A percentile compares a stretch with the other conserved stretches of the same genome.
These are phyloP conservation scores for Aethes cnicana DNA, from an alignment of 2,888 invertebrate genomes.

Conservation along the genomic window DNA sequence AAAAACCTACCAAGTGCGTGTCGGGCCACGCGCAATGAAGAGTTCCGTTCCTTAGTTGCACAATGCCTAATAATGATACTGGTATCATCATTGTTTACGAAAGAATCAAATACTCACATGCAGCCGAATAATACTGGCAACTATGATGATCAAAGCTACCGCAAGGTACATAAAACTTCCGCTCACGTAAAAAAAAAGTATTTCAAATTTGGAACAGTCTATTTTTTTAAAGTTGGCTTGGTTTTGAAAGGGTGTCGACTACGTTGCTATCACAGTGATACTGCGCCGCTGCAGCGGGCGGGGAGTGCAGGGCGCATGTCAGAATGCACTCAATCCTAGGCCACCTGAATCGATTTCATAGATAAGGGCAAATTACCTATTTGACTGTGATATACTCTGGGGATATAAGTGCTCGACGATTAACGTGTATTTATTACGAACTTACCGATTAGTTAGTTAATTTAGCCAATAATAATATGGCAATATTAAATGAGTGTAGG, in stretches of 20 bases:
- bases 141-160: conserved; percentile 20
- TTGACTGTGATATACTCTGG: too few relatives aligned
- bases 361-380: conserved; percentile 1
- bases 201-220: not conserved
- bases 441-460: too few relatives aligned
- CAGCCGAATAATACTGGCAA: conserved; percentile 17
- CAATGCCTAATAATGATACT: too few relatives aligned
- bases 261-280: conserved; percentile 24
- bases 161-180: conserved; percentile 13
- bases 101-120: conserved; percentile 1
- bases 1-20: too few relatives aligned
- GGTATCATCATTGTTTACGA: not conserved
- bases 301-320: conserved; percentile 35
- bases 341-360: conserved; percentile 30
- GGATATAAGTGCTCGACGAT: too few relatives aligned
- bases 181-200: not conserved
- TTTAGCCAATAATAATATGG: too few relatives aligned
- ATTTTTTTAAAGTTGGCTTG: too few relatives aligned
- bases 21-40: too few relatives aligned
- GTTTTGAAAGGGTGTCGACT: too few relatives aligned
- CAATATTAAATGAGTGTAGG: too few relatives aligned
- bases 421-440: too few relatives aligned
- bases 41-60: too few relatives aligned
- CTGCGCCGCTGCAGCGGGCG: conserved; percentile 14
- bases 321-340: conserved; percentile 33